Base-by-base conservation (phyloP, 2,113 vertebrate species). In the Anhinga anhinga region DNA sequence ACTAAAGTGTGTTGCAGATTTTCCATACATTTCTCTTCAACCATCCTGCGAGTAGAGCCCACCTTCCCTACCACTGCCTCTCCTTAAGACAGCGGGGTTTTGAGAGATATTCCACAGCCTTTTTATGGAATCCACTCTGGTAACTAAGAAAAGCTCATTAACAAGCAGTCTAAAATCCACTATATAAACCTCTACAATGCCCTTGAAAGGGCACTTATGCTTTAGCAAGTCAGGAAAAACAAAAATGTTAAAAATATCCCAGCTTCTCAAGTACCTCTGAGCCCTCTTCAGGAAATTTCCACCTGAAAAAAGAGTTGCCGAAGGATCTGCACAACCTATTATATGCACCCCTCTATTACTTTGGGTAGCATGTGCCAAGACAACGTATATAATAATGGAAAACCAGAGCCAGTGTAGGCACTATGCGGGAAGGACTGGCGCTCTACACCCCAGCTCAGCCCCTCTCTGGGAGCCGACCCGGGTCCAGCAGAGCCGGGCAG, bases 1-100 rank as follows among this genome's bases (percentile, higher is more conserved):
- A 45, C 8, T 10, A 0, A 23, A 34, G 47, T 0, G 4, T 22
- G 10, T 0, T 25, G 30, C 49, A 58, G 38, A 65, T 79, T 67
- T 32, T 19, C 27, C 44, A 7, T 1, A 3, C 19, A 0, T 6
- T 7, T 34, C 4, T 38, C 49, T 15, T 16, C 27, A 4, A 59
- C 9, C 0, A 1, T 0, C 27, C 23, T 0, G 0, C 1, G 9
- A 13, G 13, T 2, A 49, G 62, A 59, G n/a, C 20, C 40, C 6
- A 4, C 15, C 58, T 9, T 11, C 52, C 52, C n/a, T 4, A n/a
- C 23, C 22, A 9, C 40, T 3, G 32, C 32, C 7, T 7, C 55
- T 34, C 25, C 40, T 15, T 1, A 3, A 15, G 14, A 20, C 14
- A 38, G 36, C 5, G 1, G 3, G 19, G 13, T 2, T 34, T 25